A percentile compares a stretch with the other conserved stretches of the same genome.
These are phyloP conservation scores for Muscidifurax raptorellus DNA, from an alignment of 1,140 invertebrate species.

Conservation along the genomic window DNA sequence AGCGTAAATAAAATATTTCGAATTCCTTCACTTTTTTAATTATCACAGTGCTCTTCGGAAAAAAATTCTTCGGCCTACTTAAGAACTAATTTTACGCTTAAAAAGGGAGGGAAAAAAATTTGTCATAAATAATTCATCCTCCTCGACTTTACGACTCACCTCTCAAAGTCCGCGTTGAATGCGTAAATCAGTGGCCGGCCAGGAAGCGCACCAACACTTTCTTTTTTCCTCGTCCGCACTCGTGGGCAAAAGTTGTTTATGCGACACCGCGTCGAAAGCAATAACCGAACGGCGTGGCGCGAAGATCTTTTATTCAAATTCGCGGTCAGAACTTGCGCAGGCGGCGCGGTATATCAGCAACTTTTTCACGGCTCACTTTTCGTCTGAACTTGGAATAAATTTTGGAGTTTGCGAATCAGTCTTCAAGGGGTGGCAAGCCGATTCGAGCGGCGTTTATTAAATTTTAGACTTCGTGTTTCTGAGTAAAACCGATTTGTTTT, in stretches of 20 bases:
- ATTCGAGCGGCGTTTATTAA: neutral
- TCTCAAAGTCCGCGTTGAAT: constrained; percentile 7
- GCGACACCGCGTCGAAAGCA: neutral
- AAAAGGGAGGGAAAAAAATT: neutral
- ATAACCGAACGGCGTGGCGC: neutral
- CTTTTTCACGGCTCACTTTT: neutral
- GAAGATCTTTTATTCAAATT: neutral
- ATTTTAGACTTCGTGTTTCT: neutral
- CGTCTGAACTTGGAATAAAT: neutral
- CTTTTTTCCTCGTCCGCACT: neutral
- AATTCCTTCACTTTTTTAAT: neutral
- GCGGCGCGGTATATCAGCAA: neutral
- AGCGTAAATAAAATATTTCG: too few relatives aligned
- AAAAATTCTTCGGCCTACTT: neutral
- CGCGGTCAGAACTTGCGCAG: neutral
- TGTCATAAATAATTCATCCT: neutral
- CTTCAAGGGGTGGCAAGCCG: neutral
- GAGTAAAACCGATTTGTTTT: too few relatives aligned
- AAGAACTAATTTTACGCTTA: neutral
- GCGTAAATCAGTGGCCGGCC: neutral
- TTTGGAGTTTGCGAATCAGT: neutral
- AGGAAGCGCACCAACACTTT: neutral
- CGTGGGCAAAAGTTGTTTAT: neutral
- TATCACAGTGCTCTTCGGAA: neutral
- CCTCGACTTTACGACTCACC: neutral